Evolutionary conservation across 2,797 vertebrate species (phyloP), one percentile per base, ranked within the genome.

Genomic region (Sciurus carolinensis): DNA sequence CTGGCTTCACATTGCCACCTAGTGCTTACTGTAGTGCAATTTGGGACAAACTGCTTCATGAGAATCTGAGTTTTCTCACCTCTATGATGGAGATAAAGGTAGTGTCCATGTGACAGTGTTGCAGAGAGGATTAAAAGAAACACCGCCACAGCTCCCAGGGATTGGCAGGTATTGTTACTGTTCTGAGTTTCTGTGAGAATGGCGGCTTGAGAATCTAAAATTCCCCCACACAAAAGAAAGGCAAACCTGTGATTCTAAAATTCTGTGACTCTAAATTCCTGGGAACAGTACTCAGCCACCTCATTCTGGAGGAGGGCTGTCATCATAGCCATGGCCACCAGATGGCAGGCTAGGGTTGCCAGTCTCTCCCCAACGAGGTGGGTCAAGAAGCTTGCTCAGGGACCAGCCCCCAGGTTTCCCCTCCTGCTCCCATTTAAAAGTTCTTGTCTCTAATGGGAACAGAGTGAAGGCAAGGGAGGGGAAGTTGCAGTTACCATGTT

Each of bases 281-380:
- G 33, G 44, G 42, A 9, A 24, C 42, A 2, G 59, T 62, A 33
- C 28, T 47, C 50, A 4, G 2, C 2, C 7, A 18, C 33, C 10
- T 24, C 5, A 0, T 54, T 75, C 28, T 7, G 33, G 13, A 85
- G 67, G 44, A 76, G 47, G 26, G 18, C 2, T 57, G 97, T 87
- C 94, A 89, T 95, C 95, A 96, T 80, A 69, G 52, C 7, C 2
- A 12, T 94, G 95, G 82, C 98, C 98, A 98, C 98, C 98, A 99
- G 98, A 97, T 98, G 98, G 98, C 98, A 90, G 97, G 69, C 96
- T 87, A 52, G 42, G 97, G 98, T 96, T 59, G 82, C 94, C 1
- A 1, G 94, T 95, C 33, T 76, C 50, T 69, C 26, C 5, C 3
- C 0, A 54, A 7, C 7, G 4, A 0, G 2, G 50, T 66, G 13